phyloP scores from a whole-genome alignment of 2,113 vertebrate species.

The Petaurus breviceps region DNA sequence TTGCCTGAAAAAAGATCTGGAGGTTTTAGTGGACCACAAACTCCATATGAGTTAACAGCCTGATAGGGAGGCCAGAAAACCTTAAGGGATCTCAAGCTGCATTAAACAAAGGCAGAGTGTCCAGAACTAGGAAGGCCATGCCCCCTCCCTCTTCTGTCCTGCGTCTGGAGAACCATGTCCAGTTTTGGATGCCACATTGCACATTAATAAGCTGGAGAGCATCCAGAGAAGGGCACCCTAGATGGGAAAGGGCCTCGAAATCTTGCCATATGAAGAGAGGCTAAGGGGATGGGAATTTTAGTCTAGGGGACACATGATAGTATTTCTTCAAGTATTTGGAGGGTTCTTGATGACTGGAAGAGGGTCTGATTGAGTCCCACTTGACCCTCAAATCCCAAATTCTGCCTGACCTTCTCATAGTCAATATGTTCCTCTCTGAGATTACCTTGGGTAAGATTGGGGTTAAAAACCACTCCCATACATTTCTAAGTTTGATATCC shows the following conservation, averaged over 20 bases:
- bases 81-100: not conserved
- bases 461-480: not conserved
- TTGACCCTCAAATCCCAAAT: not conserved
- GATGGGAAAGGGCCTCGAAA: not conserved
- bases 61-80: not conserved
- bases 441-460: not conserved
- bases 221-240: not conserved
- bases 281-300: not conserved
- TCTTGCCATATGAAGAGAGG: not conserved
- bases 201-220: not conserved
- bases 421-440: not conserved
- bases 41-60: not conserved
- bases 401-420: not conserved
- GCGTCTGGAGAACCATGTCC: not conserved
- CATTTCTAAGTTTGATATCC: not conserved
- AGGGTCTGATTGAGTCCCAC: not conserved
- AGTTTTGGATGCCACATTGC: not conserved
- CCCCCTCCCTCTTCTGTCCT: not conserved
- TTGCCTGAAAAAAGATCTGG: not conserved
- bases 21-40: not conserved
- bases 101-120: not conserved
- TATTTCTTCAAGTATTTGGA: not conserved
- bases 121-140: not conserved
- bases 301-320: not conserved
- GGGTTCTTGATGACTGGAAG: not conserved